phyloP scores from a whole-genome alignment of 2,113 vertebrate species.

The Petrocephalus microphthalmus region DNA sequence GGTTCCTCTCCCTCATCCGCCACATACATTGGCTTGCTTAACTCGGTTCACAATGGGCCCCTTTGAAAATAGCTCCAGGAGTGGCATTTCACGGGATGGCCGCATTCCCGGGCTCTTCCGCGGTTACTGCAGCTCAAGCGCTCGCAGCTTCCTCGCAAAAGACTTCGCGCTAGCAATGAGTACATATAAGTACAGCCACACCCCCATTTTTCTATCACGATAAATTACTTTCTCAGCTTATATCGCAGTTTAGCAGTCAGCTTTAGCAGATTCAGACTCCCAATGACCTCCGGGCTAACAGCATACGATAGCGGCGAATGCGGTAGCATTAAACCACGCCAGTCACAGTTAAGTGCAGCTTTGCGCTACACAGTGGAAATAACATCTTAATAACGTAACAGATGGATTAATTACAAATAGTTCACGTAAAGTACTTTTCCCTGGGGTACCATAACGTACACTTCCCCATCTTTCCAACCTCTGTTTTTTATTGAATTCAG shows the following conservation, averaged over 20 bases:
- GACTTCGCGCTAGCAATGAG: not conserved
- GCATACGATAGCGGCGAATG: not conserved
- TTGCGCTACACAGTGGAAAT: not conserved
- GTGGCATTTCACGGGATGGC: not conserved
- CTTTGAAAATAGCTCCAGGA: slow-evolving; percentile 2
- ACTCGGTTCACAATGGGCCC: not conserved
- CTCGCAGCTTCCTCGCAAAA: not conserved
- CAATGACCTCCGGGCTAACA: not conserved
- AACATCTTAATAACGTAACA: not conserved
- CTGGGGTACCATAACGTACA: not conserved
- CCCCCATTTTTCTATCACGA: not conserved
- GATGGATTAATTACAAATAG: not conserved
- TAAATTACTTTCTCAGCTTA: not conserved
- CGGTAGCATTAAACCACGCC: not conserved
- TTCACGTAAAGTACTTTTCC: not conserved
- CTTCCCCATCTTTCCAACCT: not conserved
- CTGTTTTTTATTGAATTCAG: not conserved
- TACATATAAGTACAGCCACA: not conserved
- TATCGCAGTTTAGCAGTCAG: not conserved
- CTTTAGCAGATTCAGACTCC: not conserved
- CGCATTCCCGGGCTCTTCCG: not conserved
- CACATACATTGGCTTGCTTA: not conserved
- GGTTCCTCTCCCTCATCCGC: slow-evolving; percentile 1
- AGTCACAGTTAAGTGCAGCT: not conserved
- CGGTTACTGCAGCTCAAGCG: not conserved